Base-by-base conservation (phyloP, 1,140 invertebrate species). In the Euschistus heros region DNA sequence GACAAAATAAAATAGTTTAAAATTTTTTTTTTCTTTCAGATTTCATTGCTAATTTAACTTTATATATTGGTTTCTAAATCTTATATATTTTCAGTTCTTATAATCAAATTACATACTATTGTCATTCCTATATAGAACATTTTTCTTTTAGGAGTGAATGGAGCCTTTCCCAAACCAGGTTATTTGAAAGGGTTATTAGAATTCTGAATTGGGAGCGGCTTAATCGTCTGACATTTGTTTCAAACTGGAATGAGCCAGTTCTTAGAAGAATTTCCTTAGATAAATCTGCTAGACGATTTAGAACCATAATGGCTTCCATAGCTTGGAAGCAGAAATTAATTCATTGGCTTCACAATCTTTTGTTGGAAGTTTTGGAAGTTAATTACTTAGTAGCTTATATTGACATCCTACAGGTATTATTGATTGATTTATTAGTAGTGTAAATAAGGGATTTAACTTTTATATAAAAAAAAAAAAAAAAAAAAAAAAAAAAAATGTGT, bases 341-440 rank as follows among this genome's bases (percentile, higher is more conserved):
- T 3, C 86, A 90, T 67, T 94, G 91, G 91, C 74, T 94, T 42
- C 90, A 94, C 72, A 76, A 78, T 52, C 74, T 87, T 13, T 73
- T 94, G 6, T 78, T 90, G 64, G 88, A 92, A 52, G 76, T 85
- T 70, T 74, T 91, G 13, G 80, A 86, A 68, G 75, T 80, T 10
- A 76, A 80, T n/a, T 85, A 88, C 72, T 75, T 92, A 62, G 80
- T 82, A 5, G 82, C 82, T 18, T 94, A 93, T 74, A 74, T 93
- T 2, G 90, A 93, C 72, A 85, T 91, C 42, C 73, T 94, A 62
- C 81, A 82, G 75, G 80, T 77, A 67, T 44, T 2, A n/a, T n/a
- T n/a, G n/a, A 30, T 30, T 30, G 8, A 30, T 30, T 3, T 30
- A 5, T 30, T 30, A 30, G 30, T 30, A n/a, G n/a, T 30, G 8